Base-by-base conservation (phyloP, 2,113 vertebrate genomes). In the Scopus umbretta region DNA sequence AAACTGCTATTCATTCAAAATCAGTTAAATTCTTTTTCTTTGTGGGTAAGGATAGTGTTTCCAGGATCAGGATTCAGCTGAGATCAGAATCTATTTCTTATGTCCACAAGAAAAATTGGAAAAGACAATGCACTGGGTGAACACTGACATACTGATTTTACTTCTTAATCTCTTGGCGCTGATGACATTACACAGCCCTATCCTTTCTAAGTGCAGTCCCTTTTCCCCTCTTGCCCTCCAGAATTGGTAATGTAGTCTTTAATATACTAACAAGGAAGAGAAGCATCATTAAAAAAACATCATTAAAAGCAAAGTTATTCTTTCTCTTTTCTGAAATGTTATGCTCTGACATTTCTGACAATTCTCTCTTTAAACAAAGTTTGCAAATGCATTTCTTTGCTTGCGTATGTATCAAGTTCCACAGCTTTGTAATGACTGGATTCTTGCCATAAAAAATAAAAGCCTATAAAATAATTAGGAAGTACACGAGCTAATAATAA, bases 401-500 rank as follows among this genome's bases (percentile, higher is more conserved):
- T 93, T 94, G 52, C 52, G 12, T 80, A 84, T n/a, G 92, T 89
- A 93, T 91, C 90, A 56, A 88, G 80, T 95, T 95, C 40, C 55
- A 71, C 90, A 63, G 67, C 61, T 96, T 83, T 95, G 55, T 91
- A 79, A 83, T 90, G 42, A 62, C 5, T 92, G 96, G 93, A 90
- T 80, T 78, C 93, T 95, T 87, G 90, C 96, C 96, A 93, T 96
- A 88, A 86, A 80, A 91, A 92, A 91, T 89, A 94, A 97, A 95
- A 91, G 95, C 85, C 91, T 92, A 87, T 97, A 87, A 97, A 97
- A 97, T 97, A 98, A 98, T 98, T 98, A 97, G 79, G 92, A 97
- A 82, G 75, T 78, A 94, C 79, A 97, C 79, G 97, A 94, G 68
- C 80, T 97, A 97, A 97, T 98, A 97, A 97, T 97, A 97, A 98